These are phyloP conservation scores for Malurus elegans DNA, from an alignment of 2,113 vertebrate species.

Conservation along the genomic window DNA sequence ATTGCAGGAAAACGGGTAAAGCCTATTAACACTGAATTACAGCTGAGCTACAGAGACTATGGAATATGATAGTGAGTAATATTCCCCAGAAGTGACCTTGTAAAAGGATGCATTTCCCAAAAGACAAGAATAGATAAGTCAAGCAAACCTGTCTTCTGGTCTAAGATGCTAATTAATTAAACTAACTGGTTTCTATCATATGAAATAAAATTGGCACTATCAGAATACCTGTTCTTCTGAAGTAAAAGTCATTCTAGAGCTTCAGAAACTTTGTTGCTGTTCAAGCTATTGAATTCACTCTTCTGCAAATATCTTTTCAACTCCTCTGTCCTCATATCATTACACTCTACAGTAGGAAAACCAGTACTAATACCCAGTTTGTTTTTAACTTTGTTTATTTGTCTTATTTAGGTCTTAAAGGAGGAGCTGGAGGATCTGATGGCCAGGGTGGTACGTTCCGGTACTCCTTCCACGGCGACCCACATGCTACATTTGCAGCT, in stretches of 20 bases:
- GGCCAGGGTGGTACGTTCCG: slow-evolving; percentile 91
- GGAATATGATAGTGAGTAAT: not conserved
- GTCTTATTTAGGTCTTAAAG: slow-evolving; percentile 85
- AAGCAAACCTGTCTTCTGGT: not conserved
- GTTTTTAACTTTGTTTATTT: not conserved
- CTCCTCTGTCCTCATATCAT: not conserved
- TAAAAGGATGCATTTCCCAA: not conserved
- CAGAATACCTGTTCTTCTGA: not conserved
- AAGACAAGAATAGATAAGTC: not conserved
- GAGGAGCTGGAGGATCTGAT: slow-evolving; percentile 87
- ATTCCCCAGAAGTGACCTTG: not conserved
- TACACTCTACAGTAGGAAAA: not conserved
- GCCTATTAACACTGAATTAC: not conserved
- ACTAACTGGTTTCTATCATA: not conserved
- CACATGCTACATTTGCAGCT: slow-evolving; percentile 95
- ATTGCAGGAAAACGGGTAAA: not conserved
- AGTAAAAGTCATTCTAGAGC: not conserved
- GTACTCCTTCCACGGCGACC: slow-evolving; percentile 96
- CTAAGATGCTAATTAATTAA: not conserved
- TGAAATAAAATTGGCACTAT: not conserved
- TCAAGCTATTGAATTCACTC: not conserved
- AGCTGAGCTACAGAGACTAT: not conserved
- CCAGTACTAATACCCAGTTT: not conserved
- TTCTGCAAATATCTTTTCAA: not conserved
- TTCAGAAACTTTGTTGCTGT: not conserved